Evolutionary conservation across 2,113 vertebrate genomes (phyloP).

Genomic region (Lophius piscatorius): DNA sequence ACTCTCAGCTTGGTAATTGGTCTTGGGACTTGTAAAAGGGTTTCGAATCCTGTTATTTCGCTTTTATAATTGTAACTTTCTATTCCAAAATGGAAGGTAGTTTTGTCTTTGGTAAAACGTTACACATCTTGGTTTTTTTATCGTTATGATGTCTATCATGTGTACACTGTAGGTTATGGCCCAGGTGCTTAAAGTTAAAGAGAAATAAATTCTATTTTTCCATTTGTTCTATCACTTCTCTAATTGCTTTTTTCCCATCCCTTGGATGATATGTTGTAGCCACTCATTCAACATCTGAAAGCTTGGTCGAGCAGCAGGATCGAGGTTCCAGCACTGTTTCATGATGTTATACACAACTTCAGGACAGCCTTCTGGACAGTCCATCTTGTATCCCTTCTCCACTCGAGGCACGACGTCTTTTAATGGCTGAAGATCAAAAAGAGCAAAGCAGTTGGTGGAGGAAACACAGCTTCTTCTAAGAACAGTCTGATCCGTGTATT

Average conservation of each 20-base stretch:
- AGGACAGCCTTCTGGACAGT: constrained; percentile 91
- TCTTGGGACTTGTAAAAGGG: no score
- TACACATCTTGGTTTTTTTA: no score
- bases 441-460: not conserved
- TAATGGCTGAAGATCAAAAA: constrained; percentile 81
- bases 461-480: not conserved
- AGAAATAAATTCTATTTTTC: constrained; percentile 10
- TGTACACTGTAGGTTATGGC: constrained; percentile 5
- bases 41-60: no score
- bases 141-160: no score
- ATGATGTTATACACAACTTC: constrained; percentile 91
- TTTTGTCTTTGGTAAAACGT: no score
- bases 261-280: constrained; percentile 87
- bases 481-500: not conserved
- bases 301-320: constrained; percentile 85
- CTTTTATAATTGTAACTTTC: no score
- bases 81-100: no score
- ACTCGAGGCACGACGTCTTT: constrained; percentile 95
- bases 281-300: constrained; percentile 90
- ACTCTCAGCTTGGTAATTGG: no score
- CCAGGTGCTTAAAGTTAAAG: constrained; percentile 24
- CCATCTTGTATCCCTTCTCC: constrained; percentile 98
- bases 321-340: constrained; percentile 96
- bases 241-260: constrained; percentile 56
- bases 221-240: constrained; percentile 26